Evolutionary conservation across 2,888 invertebrate genomes (phyloP), one percentile per base, ranked within the genome.

Genomic region (Acronicta leporina): DNA sequence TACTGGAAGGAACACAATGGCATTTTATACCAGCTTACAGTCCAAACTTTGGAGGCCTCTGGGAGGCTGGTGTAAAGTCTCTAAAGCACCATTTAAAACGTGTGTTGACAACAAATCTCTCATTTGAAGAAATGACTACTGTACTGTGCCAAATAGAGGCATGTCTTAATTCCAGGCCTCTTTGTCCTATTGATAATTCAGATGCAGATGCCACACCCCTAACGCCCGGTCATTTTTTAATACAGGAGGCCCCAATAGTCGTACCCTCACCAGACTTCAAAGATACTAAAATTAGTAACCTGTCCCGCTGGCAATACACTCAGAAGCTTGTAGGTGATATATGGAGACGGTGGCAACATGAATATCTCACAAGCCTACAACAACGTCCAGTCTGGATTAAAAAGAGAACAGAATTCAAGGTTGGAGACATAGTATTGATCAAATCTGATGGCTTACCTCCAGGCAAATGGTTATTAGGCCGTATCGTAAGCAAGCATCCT

Each of bases 341-440:
- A 4, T 43, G 43, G 43, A 10, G 43, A 43, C 43, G 43, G 16
- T 43, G 43, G 43, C 43, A 43, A 20, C 20, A 20, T 20, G 43
- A 43, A 43, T 43, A 43, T 20, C 10, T 43, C 10, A 20, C 43
- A 20, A 16, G 43, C 3, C 16, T 43, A 25, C 43, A 43, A 20
- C 43, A 43, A 16, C 43, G 43, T 20, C 43, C 25, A 16, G 20
- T 20, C 10, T 43, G 43, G 43, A 10, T 20, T 11, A 43, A 43
- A 20, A 43, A 43, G 11, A 20, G 6, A 43, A 20, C 9, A 25
- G 43, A 43, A 20, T 43, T 43, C 11, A 43, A 43, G 5, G 13
- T 43, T 10, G 43, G 43, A 10, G 43, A 43, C 20, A n/a, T n/a
- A 20, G 43, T 43, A 13, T 43, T 43, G 20, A 43, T 43, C 9